These are phyloP conservation scores for Tiliacea citrago DNA, from an alignment of 2,888 invertebrate species.

Conservation along the genomic window DNA sequence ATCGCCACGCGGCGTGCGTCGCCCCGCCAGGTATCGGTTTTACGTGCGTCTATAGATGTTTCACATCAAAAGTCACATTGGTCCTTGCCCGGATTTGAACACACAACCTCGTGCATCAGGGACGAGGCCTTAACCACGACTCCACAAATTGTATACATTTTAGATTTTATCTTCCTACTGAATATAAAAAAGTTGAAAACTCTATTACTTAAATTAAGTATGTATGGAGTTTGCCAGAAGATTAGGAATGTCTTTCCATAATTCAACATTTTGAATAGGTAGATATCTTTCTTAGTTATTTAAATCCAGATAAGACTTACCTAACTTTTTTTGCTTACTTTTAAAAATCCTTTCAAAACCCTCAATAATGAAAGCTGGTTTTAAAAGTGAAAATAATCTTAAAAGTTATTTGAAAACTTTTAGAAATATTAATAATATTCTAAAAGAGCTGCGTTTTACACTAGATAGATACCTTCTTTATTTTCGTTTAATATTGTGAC, in stretches of 20 bases:
- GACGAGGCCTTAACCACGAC: neutral
- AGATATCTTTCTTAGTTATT: neutral
- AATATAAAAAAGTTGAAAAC: neutral
- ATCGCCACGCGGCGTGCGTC: too few relatives aligned
- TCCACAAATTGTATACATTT: neutral
- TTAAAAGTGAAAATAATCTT: constrained; percentile 19
- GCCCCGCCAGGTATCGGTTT: too few relatives aligned
- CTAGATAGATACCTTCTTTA: constrained; percentile 22
- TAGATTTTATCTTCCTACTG: neutral
- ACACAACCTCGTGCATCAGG: too few relatives aligned
- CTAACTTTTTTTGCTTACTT: neutral
- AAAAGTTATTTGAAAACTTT: constrained; percentile 36
- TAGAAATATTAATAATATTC: constrained; percentile 34
- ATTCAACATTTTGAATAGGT: neutral
- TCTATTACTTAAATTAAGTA: neutral
- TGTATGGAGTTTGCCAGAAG: neutral
- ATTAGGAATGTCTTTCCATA: neutral
- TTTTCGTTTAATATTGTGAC: constrained; percentile 4
- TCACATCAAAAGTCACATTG: too few relatives aligned
- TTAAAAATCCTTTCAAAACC: neutral
- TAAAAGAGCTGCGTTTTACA: constrained; percentile 23
- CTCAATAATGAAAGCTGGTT: neutral
- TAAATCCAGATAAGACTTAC: neutral
- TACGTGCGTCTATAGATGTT: too few relatives aligned
- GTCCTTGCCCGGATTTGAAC: too few relatives aligned